A percentile compares a stretch with the other conserved stretches of the same genome.
Conservation (phyloP, 2,113 vertebrate genomes). For the Campylorhamphus procurvoides region DNA sequence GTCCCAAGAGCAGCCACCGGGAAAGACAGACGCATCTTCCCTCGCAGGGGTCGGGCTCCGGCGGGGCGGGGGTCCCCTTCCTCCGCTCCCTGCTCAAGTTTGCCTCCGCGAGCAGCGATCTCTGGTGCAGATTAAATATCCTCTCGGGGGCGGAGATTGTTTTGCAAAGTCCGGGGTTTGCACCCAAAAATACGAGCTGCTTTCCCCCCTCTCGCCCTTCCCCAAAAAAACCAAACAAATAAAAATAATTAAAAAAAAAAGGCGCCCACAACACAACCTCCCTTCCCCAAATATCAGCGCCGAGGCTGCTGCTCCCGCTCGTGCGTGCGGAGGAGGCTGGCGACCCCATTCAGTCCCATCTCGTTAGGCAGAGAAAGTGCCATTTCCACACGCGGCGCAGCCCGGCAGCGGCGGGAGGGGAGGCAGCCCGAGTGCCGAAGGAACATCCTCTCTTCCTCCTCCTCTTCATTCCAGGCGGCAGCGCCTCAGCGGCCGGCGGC, state of each 20-base stretch:
- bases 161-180: conserved; percentile 70
- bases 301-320: conserved; percentile 16
- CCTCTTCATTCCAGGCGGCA: conserved; percentile 67
- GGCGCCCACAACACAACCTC: neutral
- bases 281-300: conserved; percentile 22
- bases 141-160: conserved; percentile 60
- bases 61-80: neutral
- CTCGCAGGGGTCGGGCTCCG: neutral
- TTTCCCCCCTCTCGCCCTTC: neutral
- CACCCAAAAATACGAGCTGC: conserved; percentile 29
- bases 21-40: conserved; percentile 59
- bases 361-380: conserved; percentile 61
- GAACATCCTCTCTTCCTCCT: conserved; percentile 59
- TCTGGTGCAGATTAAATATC: conserved; percentile 77
- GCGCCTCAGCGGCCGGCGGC: conserved; percentile 24
- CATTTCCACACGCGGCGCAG: conserved; percentile 31
- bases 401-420: conserved; percentile 44
- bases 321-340: conserved; percentile 22
- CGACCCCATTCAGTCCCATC: conserved; percentile 71
- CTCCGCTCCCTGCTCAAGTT: conserved; percentile 14
- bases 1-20: neutral
- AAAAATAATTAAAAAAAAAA: neutral
- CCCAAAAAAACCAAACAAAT: neutral
- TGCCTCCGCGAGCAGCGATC: conserved; percentile 54
- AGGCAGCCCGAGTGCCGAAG: conserved; percentile 24